These are phyloP conservation scores for Ambastaia sidthimunki DNA, from an alignment of 2,797 vertebrate genomes.

Conservation along the genomic window DNA sequence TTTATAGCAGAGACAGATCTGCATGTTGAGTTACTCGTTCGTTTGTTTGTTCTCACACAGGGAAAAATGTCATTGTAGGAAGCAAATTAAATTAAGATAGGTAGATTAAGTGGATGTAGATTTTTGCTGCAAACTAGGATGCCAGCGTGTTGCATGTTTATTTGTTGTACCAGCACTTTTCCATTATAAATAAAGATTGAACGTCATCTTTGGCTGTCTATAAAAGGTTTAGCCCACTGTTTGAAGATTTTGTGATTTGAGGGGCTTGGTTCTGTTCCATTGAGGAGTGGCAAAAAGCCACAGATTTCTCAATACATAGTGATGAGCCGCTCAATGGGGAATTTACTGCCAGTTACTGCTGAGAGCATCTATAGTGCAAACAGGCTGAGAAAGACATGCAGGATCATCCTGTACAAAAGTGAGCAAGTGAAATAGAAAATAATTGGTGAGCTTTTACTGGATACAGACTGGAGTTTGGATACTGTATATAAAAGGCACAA, in stretches of 20 bases:
- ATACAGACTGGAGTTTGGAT: background rate
- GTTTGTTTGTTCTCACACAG: slow-evolving; percentile 14
- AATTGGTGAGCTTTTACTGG: background rate
- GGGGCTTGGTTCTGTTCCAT: slow-evolving; percentile 40
- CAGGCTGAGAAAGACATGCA: slow-evolving; percentile 4
- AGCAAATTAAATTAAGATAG: slow-evolving; percentile 17
- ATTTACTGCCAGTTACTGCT: slow-evolving; percentile 32
- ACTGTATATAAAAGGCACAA: background rate
- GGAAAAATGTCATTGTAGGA: slow-evolving; percentile 8
- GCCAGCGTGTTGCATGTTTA: background rate
- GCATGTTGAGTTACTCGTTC: slow-evolving; percentile 35
- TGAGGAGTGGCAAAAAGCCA: slow-evolving; percentile 36
- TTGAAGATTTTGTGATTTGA: slow-evolving; percentile 26
- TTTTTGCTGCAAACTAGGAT: background rate
- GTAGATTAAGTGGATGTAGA: background rate
- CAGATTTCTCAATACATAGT: slow-evolving; percentile 42
- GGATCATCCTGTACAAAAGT: slow-evolving; percentile 6
- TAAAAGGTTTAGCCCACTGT: slow-evolving; percentile 37
- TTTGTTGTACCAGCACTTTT: slow-evolving; percentile 10
- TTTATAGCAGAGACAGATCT: slow-evolving; percentile 10
- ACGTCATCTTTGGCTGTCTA: slow-evolving; percentile 20
- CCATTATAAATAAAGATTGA: slow-evolving; percentile 5
- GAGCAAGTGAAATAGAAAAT: background rate
- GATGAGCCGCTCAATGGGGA: slow-evolving; percentile 36
- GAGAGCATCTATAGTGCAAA: slow-evolving; percentile 16